These are phyloP conservation scores for Zaprionus bogoriensis DNA, from an alignment of 2,888 invertebrate species.

Conservation along the genomic window DNA sequence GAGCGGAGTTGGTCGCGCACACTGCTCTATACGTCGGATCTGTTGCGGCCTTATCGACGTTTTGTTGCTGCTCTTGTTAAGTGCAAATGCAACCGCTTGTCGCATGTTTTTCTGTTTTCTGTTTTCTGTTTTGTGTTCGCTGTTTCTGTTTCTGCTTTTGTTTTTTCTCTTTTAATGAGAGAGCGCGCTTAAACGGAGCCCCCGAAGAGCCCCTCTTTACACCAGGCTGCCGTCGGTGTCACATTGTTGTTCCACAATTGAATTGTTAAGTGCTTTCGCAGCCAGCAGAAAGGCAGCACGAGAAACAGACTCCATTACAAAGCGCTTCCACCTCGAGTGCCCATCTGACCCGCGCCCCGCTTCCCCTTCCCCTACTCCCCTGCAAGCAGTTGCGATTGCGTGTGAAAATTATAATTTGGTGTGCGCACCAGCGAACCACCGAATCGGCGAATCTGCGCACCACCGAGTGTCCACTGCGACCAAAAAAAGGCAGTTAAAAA, in stretches of 20 bases:
- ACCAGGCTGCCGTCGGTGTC: not conserved
- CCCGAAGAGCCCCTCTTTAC: not conserved
- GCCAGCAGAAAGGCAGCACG: constrained; percentile 19
- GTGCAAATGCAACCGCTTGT: constrained; percentile 62
- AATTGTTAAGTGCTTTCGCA: constrained; percentile 70
- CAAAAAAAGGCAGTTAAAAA: constrained; percentile 48
- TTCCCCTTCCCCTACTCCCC: not conserved
- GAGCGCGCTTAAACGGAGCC: constrained; percentile 36
- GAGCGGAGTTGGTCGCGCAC: not conserved
- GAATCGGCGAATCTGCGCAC: constrained; percentile 8
- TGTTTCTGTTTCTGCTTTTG: constrained; percentile 2
- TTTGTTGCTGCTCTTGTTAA: constrained; percentile 65
- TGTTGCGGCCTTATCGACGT: constrained; percentile 58
- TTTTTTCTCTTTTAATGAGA: constrained; percentile 41
- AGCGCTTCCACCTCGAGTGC: not conserved
- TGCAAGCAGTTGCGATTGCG: constrained; percentile 59
- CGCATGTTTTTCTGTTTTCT: constrained; percentile 18
- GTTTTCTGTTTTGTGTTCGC: constrained; percentile 1
- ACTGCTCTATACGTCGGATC: constrained; percentile 16
- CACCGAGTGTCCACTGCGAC: constrained; percentile 28
- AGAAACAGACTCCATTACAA: constrained; percentile 40
- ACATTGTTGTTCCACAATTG: constrained; percentile 67
- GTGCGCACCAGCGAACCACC: constrained; percentile 43
- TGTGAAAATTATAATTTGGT: constrained; percentile 80
- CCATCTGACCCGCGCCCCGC: not conserved